Evolutionary conservation across 1,140 invertebrate genomes (phyloP).

Genomic region (Ceratosolen fusciceps): DNA sequence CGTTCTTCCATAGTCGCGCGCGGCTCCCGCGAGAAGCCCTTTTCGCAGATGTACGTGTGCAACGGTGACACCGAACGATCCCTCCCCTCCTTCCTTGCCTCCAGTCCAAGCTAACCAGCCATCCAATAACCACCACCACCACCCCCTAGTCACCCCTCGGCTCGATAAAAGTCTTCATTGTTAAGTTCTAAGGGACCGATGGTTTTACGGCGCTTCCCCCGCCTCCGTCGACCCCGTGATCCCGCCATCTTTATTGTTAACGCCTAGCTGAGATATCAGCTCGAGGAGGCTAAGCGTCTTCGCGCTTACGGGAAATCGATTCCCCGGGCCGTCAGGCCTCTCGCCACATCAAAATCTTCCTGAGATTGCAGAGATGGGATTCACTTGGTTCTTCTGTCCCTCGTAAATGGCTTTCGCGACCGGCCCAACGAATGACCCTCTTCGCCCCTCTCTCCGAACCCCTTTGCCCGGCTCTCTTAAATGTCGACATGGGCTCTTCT

Average conservation of each 20-base stretch:
- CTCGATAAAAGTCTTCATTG: conserved; percentile 24
- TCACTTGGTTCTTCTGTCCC: neutral
- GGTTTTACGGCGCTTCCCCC: conserved; percentile 39
- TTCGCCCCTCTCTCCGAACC: neutral
- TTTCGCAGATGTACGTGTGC: neutral
- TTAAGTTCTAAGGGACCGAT: conserved; percentile 15
- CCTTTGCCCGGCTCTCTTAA: too few species aligned
- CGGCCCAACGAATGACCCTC: neutral
- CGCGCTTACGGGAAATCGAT: neutral
- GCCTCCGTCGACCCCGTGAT: too few species aligned
- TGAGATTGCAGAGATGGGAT: neutral
- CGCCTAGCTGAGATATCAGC: neutral
- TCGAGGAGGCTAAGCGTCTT: neutral
- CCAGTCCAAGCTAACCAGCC: too few species aligned
- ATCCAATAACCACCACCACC: neutral
- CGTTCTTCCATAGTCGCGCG: conserved; percentile 23
- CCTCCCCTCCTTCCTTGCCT: too few species aligned
- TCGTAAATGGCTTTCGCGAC: neutral
- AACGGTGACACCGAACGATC: neutral
- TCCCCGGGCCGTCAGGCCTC: neutral
- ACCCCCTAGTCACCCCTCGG: neutral
- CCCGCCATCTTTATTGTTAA: neutral
- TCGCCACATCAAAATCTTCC: neutral
- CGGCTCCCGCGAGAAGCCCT: conserved; percentile 22
- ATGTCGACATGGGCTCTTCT: too few species aligned